Evolutionary conservation across 2,113 vertebrate genomes (phyloP).

Genomic region (Amblyornis subalaris): DNA sequence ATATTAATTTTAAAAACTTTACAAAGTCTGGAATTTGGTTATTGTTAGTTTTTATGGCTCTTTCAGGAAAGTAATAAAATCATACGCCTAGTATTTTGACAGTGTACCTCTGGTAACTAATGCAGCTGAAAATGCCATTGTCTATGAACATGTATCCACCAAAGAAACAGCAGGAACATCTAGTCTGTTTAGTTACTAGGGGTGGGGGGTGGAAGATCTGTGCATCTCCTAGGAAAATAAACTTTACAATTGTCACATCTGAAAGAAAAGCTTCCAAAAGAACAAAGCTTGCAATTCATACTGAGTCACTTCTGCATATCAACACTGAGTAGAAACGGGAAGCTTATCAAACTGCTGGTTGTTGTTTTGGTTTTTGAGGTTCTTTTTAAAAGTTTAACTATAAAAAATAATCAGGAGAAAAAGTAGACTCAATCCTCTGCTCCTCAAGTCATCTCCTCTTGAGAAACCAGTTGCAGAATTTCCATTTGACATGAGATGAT

Average conservation of each 20-base stretch:
- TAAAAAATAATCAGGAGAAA: background rate
- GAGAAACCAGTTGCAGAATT: background rate
- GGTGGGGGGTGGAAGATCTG: background rate
- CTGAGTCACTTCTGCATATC: background rate
- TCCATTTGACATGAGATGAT: fast-evolving
- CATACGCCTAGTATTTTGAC: background rate
- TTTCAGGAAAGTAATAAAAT: background rate
- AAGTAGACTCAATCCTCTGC: background rate
- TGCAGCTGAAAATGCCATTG: background rate
- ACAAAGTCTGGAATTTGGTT: background rate
- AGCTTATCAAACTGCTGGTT: background rate
- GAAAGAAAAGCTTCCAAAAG: background rate
- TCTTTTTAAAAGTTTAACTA: background rate
- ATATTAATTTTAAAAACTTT: background rate
- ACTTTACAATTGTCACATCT: background rate
- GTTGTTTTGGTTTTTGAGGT: background rate
- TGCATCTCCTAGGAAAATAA: background rate
- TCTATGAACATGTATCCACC: background rate
- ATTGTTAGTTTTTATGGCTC: background rate
- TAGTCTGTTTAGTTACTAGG: background rate
- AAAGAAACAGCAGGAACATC: background rate
- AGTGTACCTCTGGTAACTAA: background rate
- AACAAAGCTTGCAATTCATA: background rate
- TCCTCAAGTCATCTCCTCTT: background rate
- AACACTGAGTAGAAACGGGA: background rate